Evolutionary conservation across 2,888 invertebrate genomes (phyloP).

Genomic region (Micoletzkya japonica): DNA sequence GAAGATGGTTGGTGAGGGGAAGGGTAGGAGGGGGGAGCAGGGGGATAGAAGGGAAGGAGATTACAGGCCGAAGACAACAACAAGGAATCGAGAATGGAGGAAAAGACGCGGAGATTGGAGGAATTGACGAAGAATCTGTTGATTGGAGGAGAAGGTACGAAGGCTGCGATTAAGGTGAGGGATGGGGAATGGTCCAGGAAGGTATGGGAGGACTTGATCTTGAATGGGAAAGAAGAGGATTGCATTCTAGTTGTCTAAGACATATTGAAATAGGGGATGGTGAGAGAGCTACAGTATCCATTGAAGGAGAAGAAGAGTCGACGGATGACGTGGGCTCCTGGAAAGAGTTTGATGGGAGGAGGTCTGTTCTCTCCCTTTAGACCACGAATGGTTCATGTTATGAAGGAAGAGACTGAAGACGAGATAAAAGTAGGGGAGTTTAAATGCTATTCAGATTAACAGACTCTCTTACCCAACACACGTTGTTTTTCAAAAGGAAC

Average conservation of each 20-base stretch:
- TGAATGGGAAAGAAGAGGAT: too few species aligned
- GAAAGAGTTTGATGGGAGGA: too few species aligned
- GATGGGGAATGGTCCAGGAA: too few species aligned
- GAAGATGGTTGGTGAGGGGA: conserved; percentile 3
- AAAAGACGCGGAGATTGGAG: conserved; percentile 17
- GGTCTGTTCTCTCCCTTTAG: background rate
- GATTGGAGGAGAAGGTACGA: conserved; percentile 16
- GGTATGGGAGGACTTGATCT: too few species aligned
- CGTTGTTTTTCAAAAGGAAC: too few species aligned
- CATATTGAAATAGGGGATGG: too few species aligned
- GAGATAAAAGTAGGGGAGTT: background rate
- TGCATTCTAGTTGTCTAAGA: too few species aligned
- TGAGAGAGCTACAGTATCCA: background rate
- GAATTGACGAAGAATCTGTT: conserved; percentile 14
- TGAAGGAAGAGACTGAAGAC: background rate
- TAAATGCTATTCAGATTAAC: background rate
- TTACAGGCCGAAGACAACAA: conserved; percentile 3
- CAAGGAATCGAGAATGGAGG: conserved; percentile 10
- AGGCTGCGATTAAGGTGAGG: background rate
- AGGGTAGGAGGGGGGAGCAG: background rate
- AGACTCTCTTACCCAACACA: too few species aligned
- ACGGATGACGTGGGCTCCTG: conserved; percentile 23
- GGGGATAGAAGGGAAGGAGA: background rate
- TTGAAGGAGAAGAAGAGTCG: conserved; percentile 8
- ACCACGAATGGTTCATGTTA: background rate